Percentiles rank a stretch among this genome's conserved stretches.
Conservation (phyloP, 2,113 vertebrate species). For the Zosterops borbonicus region DNA sequence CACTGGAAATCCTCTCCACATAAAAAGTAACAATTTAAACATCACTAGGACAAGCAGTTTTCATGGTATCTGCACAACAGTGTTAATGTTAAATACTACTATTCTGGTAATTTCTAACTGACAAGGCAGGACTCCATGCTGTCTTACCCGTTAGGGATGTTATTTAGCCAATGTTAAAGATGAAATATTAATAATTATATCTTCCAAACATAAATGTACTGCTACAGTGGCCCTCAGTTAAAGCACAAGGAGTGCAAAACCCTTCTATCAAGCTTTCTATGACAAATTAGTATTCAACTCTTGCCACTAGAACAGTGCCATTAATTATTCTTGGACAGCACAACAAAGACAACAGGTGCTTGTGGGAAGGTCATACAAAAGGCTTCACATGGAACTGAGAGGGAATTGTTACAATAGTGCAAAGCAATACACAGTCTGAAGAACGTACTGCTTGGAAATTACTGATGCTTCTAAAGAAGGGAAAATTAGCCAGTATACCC, state of each 20-base stretch:
- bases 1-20: neutral
- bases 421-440: neutral
- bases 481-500: neutral
- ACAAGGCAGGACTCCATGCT: neutral
- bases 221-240: neutral
- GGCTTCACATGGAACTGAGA: neutral
- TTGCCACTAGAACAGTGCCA: conserved; percentile 44
- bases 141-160: neutral
- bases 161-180: neutral
- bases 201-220: neutral
- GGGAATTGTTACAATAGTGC: neutral
- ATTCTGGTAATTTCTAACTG: neutral
- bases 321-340: conserved; percentile 70
- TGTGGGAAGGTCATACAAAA: conserved; percentile 15
- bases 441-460: neutral
- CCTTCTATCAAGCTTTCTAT: conserved; percentile 18
- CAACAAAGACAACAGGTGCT: conserved; percentile 66
- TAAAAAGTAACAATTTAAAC: neutral
- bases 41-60: neutral
- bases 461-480: neutral
- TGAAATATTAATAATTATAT: conserved; percentile 3
- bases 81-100: neutral
- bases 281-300: conserved; percentile 69
- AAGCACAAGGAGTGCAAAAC: neutral
- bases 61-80: neutral